These are phyloP conservation scores for Hippocampus barbouri DNA, from an alignment of 2,113 vertebrate species.

Conservation along the genomic window DNA sequence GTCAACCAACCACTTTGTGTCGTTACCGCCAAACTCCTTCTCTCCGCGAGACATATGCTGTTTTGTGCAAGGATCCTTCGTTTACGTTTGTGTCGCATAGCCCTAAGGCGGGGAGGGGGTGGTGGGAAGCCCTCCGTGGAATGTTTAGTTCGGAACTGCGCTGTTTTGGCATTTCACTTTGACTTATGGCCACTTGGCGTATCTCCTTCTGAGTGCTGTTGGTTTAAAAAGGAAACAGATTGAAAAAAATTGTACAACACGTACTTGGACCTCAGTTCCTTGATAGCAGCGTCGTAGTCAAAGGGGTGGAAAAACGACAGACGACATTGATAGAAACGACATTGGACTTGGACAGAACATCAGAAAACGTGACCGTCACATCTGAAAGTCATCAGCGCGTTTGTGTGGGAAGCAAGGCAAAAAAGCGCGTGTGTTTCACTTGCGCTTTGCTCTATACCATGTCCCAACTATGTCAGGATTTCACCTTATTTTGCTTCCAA, in stretches of 20 bases:
- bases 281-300: slow-evolving; percentile 31
- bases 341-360: slow-evolving; percentile 22
- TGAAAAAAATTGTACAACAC: slow-evolving; percentile 34
- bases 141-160: slow-evolving; percentile 38
- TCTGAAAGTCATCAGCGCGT: slow-evolving; percentile 13
- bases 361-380: slow-evolving; percentile 8
- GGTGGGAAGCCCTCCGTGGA: slow-evolving; percentile 28
- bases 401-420: not conserved
- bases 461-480: slow-evolving; percentile 2
- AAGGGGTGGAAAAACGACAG: not conserved
- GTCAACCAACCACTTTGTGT: slow-evolving; percentile 33
- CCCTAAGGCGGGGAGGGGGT: not conserved
- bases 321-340: slow-evolving; percentile 20
- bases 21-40: slow-evolving; percentile 6
- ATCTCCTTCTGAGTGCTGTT: slow-evolving; percentile 55
- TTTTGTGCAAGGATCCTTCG: slow-evolving; percentile 21
- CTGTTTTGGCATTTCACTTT: slow-evolving; percentile 50
- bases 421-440: not conserved
- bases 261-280: slow-evolving; percentile 34
- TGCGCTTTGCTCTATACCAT: not conserved
- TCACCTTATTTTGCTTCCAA: slow-evolving; percentile 8
- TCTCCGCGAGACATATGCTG: not conserved
- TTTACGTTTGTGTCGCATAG: not conserved
- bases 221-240: slow-evolving; percentile 56
- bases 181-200: slow-evolving; percentile 43